phyloP scores from a whole-genome alignment of 2,113 vertebrate species.

The Peromyscus californicus region DNA sequence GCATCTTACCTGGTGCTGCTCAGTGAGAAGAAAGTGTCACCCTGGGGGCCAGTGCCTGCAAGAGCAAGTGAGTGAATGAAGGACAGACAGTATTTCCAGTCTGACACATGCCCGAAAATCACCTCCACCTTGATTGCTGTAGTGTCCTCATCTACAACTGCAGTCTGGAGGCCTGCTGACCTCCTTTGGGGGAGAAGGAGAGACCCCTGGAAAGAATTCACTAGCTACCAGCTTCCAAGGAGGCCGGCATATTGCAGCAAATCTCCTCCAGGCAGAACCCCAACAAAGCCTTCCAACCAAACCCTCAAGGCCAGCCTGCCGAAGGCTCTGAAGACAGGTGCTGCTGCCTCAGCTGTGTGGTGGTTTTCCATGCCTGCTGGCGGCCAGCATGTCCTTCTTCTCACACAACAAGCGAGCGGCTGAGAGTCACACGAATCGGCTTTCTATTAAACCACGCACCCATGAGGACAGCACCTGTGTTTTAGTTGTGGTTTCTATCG shows the following conservation, averaged over 20 bases:
- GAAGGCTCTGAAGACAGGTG: not conserved
- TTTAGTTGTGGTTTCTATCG: not conserved
- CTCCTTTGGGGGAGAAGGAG: too few species aligned
- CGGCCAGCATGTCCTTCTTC: not conserved
- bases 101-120: not conserved
- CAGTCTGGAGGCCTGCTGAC: not conserved
- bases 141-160: not conserved
- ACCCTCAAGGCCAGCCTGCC: not conserved
- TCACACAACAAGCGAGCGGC: not conserved
- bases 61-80: accelerated
- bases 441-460: not conserved
- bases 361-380: not conserved
- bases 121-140: not conserved
- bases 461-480: not conserved
- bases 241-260: not conserved
- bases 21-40: not conserved
- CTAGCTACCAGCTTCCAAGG: not conserved
- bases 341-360: too few species aligned
- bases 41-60: accelerated
- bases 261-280: not conserved
- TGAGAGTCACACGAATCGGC: accelerated
- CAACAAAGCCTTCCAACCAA: not conserved
- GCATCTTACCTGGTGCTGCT: too few species aligned
- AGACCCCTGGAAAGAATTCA: not conserved
- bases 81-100: too few species aligned